Base-by-base conservation (phyloP, 2,888 invertebrate genomes). In the Lottia gigantea region DNA sequence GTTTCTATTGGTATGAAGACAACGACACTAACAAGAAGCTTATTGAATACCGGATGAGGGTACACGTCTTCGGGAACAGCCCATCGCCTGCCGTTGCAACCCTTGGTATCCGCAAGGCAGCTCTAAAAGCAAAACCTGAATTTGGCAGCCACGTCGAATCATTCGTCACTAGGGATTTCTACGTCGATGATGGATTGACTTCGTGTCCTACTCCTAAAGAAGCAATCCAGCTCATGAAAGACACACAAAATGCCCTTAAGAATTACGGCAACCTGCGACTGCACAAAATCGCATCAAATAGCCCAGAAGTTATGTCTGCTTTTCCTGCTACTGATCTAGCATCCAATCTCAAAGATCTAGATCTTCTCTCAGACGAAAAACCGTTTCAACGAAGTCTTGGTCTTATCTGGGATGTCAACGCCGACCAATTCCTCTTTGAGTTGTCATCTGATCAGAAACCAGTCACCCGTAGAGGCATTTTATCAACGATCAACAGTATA, bases 241-340 rank as follows among this genome's bases (percentile, higher is more conserved):
- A 71, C 2, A 79, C 76, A 16, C 74, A 75, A 40, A n/a, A 67
- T 15, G 74, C 71, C 8, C 62, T 76, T 12, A 61, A 61, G 63
- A 49, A 19, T 31, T 11, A 66, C 11, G 74, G 76, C 2, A 73
- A 73, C 55, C 63, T 74, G 3, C 19, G 71, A 12, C 66, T 78
- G n/a, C 78, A 78, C 45, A 78, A 78, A 64, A 67, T 78, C n/a
- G 71, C 75, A n/a, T 76, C 79, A 11, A 74, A 78, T 62, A 67
- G 63, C 47, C 46, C 16, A 19, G 61, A 55, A 25, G 70, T 76
- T 0, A 25, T 75, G 63, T 14, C 63, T 8, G 68, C 73, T 4
- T 72, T 76, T 25, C 73, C 69, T 19, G 11, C 55, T 16, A 49
- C 66, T 1, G 72, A 74, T 64, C 66, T 62, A n/a, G 70, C 49